These are phyloP conservation scores for Acanthosoma haemorrhoidale DNA, from an alignment of 2,888 invertebrate genomes.

Conservation along the genomic window DNA sequence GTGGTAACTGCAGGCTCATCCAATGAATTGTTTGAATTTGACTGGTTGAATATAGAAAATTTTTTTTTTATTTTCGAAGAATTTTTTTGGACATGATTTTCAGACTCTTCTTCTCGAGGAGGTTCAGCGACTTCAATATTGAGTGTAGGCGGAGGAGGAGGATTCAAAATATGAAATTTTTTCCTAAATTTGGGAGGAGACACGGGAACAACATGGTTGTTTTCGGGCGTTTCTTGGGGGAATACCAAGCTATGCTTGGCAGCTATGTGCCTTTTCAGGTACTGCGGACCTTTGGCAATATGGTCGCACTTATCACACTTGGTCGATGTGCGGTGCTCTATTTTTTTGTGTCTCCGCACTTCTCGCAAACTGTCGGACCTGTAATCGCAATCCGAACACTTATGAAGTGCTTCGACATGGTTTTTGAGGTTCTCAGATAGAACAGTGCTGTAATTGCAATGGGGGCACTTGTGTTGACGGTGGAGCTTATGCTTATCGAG, in stretches of 20 bases:
- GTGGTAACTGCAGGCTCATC: constrained; percentile 10
- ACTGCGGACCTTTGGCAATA: not conserved
- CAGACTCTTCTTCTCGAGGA: not conserved
- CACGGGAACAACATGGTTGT: not conserved
- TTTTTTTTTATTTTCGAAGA: not conserved
- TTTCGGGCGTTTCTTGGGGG: not conserved
- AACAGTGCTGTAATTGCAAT: not conserved
- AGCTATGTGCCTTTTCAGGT: not conserved
- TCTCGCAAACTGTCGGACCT: constrained; percentile 7
- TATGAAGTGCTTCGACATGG: constrained; percentile 15
- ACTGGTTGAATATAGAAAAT: not conserved
- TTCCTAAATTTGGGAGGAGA: constrained; percentile 2
- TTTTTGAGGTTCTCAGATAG: constrained; percentile 13
- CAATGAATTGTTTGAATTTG: not conserved
- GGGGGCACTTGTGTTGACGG: not conserved
- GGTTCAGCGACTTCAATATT: not conserved
- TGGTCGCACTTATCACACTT: constrained; percentile 6
- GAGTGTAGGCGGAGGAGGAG: not conserved
- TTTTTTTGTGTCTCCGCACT: constrained; percentile 14
- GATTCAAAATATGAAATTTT: constrained; percentile 10
- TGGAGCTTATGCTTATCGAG: not conserved
- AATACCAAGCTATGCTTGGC: not conserved
- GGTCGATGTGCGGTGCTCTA: not conserved
- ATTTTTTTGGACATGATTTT: not conserved
- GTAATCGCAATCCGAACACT: constrained; percentile 13